Conservation (phyloP, 2,888 invertebrate species). For the Aphelenchoides bicaudatus region DNA sequence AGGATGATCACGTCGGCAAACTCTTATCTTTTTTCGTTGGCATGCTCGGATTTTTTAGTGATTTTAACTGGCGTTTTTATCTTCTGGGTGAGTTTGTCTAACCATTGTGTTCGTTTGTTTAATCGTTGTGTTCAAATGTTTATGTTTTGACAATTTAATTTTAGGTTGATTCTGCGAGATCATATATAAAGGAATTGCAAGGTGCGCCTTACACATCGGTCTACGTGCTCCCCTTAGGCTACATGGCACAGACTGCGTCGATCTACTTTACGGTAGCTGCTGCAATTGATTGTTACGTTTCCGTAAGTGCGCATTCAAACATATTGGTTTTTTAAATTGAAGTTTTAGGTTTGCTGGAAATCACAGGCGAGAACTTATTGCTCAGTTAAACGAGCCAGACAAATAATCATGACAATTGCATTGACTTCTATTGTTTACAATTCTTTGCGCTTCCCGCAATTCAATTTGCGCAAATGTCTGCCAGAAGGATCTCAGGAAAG, state of each 20-base stretch:
- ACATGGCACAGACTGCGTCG: conserved; percentile 60
- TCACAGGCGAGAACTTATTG: conserved; percentile 42
- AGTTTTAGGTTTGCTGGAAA: conserved; percentile 51
- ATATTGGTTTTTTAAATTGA: conserved; percentile 10
- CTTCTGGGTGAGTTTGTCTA: too few species aligned
- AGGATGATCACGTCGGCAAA: conserved; percentile 53
- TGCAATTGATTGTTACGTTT: conserved; percentile 60
- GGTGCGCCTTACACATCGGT: conserved; percentile 57
- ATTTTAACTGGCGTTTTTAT: conserved; percentile 60
- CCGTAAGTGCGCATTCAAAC: conserved; percentile 36
- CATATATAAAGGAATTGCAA: conserved; percentile 52
- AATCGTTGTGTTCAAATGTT: conserved; percentile 48
- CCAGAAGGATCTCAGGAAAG: conserved; percentile 49
- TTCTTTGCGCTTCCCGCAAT: conserved; percentile 59
- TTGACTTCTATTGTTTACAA: conserved; percentile 54
- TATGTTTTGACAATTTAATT: too few species aligned
- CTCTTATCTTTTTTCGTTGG: conserved; percentile 58
- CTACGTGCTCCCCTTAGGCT: conserved; percentile 56
- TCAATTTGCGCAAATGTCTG: conserved; percentile 54
- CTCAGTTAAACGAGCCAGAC: conserved; percentile 47
- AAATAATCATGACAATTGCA: conserved; percentile 44
- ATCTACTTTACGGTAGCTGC: conserved; percentile 61
- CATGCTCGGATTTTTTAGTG: conserved; percentile 58
- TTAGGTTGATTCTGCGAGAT: conserved; percentile 42
- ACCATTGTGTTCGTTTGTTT: too few species aligned